A percentile compares a stretch with the other conserved stretches of the same genome.
phyloP scores from a whole-genome alignment of 2,888 invertebrate genomes.

The Lagria hirta region DNA sequence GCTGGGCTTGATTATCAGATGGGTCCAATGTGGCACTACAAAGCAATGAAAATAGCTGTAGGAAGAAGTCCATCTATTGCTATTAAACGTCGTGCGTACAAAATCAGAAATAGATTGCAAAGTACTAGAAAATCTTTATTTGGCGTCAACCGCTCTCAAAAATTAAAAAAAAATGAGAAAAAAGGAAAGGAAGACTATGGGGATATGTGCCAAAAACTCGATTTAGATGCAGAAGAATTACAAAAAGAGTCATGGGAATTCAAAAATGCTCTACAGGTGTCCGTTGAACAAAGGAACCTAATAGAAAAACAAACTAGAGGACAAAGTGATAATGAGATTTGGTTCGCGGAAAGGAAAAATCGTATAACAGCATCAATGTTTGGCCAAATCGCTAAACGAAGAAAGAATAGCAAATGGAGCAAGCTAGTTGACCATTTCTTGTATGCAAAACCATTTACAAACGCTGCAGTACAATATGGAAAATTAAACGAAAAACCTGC shows the following conservation, averaged over 20 bases:
- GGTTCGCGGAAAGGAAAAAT: constrained; percentile 4
- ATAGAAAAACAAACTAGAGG: constrained; percentile 4
- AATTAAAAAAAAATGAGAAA: constrained; percentile 1
- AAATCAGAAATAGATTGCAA: neutral
- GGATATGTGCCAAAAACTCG: constrained; percentile 1
- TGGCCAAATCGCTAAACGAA: constrained; percentile 4
- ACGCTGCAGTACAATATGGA: neutral
- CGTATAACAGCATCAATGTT: constrained; percentile 7
- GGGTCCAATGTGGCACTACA: neutral
- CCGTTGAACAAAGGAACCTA: neutral
- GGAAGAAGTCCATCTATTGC: constrained; percentile 3
- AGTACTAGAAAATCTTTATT: neutral
- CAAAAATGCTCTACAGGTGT: neutral
- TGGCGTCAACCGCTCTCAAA: neutral
- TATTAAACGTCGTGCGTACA: neutral
- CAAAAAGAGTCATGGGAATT: neutral
- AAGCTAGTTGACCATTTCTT: constrained; percentile 1
- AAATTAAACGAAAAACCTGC: constrained; percentile 6
- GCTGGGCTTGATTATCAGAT: constrained; percentile 4
- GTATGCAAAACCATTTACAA: constrained; percentile 4
- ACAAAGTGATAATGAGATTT: constrained; percentile 1
- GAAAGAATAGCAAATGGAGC: constrained; percentile 6
- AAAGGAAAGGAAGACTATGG: constrained; percentile 7
- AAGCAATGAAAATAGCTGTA: neutral
- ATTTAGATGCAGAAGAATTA: constrained; percentile 1